Evolutionary conservation across 1,140 invertebrate species (phyloP).

Genomic region (Thrips palmi): DNA sequence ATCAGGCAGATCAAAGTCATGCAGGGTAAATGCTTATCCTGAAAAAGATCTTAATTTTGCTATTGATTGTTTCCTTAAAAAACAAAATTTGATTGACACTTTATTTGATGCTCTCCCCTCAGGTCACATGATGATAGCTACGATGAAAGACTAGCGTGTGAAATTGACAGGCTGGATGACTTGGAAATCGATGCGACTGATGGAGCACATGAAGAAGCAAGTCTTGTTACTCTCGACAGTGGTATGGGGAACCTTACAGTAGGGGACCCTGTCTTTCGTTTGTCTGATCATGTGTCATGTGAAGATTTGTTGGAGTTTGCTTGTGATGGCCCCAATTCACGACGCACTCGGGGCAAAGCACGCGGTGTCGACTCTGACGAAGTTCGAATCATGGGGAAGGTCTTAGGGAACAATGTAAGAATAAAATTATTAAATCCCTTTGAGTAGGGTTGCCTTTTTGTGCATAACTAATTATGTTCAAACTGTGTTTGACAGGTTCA

Average conservation of each 20-base stretch:
- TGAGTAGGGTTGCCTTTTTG: slow-evolving; percentile 1
- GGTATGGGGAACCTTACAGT: slow-evolving; percentile 21
- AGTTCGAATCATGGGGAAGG: slow-evolving; percentile 79
- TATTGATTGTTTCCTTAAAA: too few species aligned
- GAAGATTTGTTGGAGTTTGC: slow-evolving; percentile 84
- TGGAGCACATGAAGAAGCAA: slow-evolving; percentile 5
- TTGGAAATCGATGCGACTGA: slow-evolving; percentile 19
- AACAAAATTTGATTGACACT: too few species aligned
- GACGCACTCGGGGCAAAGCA: slow-evolving; percentile 43
- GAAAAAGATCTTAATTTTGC: too few species aligned
- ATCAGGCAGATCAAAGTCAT: too few species aligned
- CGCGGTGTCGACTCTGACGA: slow-evolving; percentile 72
- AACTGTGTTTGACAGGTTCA: slow-evolving; percentile 36
- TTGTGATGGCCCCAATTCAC: slow-evolving; percentile 52
- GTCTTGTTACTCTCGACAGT: slow-evolving; percentile 12
- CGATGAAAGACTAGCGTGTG: slow-evolving; percentile 40
- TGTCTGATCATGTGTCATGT: slow-evolving; percentile 66
- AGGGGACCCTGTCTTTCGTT: slow-evolving; percentile 15
- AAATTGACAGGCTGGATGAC: slow-evolving; percentile 41
- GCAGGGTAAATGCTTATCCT: too few species aligned
- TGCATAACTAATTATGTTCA: slow-evolving; percentile 5
- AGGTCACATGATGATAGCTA: slow-evolving; percentile 26
- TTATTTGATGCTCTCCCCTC: too few species aligned
- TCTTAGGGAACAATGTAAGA: slow-evolving; percentile 51
- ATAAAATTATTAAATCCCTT: not conserved